Evolutionary conservation across 1,140 invertebrate species (phyloP).

Genomic region (Procambarus virginalis): DNA sequence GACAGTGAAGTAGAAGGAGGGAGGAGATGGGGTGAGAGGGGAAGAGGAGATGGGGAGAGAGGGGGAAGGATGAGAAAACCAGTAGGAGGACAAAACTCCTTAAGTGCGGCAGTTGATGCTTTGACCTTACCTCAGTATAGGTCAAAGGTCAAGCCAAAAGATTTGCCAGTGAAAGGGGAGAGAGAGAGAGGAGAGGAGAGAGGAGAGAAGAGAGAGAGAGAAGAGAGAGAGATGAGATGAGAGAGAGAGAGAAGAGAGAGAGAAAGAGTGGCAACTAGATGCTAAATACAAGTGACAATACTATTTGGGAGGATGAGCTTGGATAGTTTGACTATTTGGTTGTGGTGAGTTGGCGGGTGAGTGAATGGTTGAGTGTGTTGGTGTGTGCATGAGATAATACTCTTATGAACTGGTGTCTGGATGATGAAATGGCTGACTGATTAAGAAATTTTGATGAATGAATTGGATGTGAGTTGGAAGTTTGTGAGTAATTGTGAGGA

Average conservation of each 20-base stretch:
- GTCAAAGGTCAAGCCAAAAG: slow-evolving; percentile 1
- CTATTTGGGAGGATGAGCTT: too few relatives aligned
- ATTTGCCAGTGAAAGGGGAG: not conserved
- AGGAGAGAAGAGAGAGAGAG: not conserved
- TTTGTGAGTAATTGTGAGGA: too few relatives aligned
- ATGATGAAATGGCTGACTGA: too few relatives aligned
- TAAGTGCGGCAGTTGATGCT: not conserved
- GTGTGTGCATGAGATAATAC: too few relatives aligned
- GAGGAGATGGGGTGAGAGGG: not conserved
- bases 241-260: not conserved
- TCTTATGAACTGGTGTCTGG: too few relatives aligned
- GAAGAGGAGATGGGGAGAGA: not conserved
- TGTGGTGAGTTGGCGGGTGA: too few relatives aligned
- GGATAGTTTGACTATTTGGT: too few relatives aligned
- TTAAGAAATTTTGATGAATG: too few relatives aligned
- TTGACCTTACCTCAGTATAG: not conserved
- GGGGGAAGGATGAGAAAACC: not conserved
- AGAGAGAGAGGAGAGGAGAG: not conserved
- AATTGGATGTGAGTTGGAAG: too few relatives aligned
- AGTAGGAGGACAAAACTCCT: not conserved
- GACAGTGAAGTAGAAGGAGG: not conserved
- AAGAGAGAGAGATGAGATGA: not conserved
- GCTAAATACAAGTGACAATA: too few relatives aligned
- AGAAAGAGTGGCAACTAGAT: too few relatives aligned
- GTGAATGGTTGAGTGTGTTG: too few relatives aligned